Conservation (phyloP, 2,888 invertebrate species). For the Graphium colonna region DNA sequence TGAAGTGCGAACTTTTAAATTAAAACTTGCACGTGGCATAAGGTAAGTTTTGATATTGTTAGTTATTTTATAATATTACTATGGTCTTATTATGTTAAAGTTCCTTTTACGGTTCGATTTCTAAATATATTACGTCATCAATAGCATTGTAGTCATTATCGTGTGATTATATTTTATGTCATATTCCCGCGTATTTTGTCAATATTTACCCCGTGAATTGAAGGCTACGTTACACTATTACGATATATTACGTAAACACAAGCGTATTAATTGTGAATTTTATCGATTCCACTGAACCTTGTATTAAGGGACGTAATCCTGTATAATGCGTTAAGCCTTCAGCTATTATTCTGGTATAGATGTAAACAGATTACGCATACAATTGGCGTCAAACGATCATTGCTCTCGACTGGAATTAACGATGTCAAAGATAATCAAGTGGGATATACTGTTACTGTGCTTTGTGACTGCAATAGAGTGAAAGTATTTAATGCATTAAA, state of each 20-base stretch:
- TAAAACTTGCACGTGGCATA: constrained; percentile 20
- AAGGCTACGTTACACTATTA: constrained; percentile 4
- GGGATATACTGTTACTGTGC: background rate
- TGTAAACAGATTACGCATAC: constrained; percentile 13
- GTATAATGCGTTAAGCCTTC: background rate
- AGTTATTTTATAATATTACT: constrained; percentile 10
- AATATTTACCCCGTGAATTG: constrained; percentile 2
- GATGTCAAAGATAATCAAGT: constrained; percentile 9
- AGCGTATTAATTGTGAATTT: background rate
- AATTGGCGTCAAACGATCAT: constrained; percentile 18
- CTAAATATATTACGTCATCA: background rate
- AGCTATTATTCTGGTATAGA: background rate
- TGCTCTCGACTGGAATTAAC: constrained; percentile 6
- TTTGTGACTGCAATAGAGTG: background rate
- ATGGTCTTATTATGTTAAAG: background rate
- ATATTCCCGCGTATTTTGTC: constrained; percentile 4
- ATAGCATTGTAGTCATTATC: background rate
- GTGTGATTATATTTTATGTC: background rate
- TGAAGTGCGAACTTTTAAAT: constrained; percentile 26
- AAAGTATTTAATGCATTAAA: background rate
- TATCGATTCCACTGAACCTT: background rate
- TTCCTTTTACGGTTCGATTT: background rate
- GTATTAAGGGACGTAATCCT: background rate
- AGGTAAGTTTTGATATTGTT: constrained; percentile 21
- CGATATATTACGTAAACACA: constrained; percentile 6